Conservation (phyloP, 2,888 invertebrate genomes). For the Slavum lentiscoides region DNA sequence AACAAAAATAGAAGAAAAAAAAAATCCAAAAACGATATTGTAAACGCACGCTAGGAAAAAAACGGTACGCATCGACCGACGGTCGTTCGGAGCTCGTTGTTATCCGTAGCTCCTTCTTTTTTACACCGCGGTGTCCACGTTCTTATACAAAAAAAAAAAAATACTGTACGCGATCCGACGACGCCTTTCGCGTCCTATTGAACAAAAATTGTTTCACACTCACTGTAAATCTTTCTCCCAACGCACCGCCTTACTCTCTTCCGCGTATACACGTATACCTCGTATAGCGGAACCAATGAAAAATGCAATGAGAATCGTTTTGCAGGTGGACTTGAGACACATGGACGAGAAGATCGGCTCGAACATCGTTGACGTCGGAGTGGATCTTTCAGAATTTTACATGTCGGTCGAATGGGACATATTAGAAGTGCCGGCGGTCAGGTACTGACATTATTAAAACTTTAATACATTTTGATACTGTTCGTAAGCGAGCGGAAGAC, state of each 20-base stretch:
- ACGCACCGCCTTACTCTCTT: too few species aligned
- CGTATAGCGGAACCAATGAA: conserved; percentile 11
- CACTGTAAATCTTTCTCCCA: neutral
- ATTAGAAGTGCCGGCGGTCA: conserved; percentile 89
- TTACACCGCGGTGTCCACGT: too few species aligned
- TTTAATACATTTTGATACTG: neutral
- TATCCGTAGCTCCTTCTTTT: conserved; percentile 6
- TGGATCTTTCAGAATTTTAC: conserved; percentile 96
- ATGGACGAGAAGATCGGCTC: conserved; percentile 89
- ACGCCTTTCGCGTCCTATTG: neutral
- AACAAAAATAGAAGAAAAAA: too few species aligned
- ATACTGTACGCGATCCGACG: neutral
- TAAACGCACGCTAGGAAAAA: neutral
- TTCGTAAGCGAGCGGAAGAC: neutral
- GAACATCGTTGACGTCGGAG: conserved; percentile 88
- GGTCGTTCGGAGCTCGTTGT: neutral
- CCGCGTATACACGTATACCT: too few species aligned
- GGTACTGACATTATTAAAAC: conserved; percentile 65
- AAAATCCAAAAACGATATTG: neutral
- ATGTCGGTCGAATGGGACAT: conserved; percentile 99
- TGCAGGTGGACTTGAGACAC: conserved; percentile 86
- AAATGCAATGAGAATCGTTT: conserved; percentile 40
- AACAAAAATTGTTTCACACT: neutral
- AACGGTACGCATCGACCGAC: too few species aligned
- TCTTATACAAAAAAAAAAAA: too few species aligned